These are phyloP conservation scores for Cygnus olor DNA, from an alignment of 2,797 vertebrate genomes.

Conservation along the genomic window DNA sequence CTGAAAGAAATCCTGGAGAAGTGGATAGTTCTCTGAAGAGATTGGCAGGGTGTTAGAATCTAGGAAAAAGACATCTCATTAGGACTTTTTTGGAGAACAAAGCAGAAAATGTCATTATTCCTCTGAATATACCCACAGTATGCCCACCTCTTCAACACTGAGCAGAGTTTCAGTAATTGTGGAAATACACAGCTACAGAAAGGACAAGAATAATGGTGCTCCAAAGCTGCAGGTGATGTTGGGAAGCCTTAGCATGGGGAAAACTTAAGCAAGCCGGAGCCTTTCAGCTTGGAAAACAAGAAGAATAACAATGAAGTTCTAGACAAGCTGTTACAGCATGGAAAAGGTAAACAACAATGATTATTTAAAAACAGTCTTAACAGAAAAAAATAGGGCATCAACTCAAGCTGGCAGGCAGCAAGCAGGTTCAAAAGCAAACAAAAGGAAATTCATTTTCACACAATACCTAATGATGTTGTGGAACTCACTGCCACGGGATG, in stretches of 20 bases:
- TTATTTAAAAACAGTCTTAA: conserved; percentile 46
- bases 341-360: conserved; percentile 44
- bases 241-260: neutral
- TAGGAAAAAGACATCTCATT: neutral
- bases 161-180: neutral
- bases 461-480: conserved; percentile 64
- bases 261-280: neutral
- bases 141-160: neutral
- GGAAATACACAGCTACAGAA: neutral
- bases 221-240: neutral
- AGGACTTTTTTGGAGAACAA: neutral
- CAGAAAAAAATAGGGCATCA: conserved; percentile 48
- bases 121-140: neutral
- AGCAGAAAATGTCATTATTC: neutral
- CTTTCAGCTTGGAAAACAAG: conserved; percentile 18
- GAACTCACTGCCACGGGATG: conserved; percentile 61
- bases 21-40: neutral
- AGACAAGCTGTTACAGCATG: conserved; percentile 25
- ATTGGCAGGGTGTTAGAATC: neutral
- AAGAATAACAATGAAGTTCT: neutral
- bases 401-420: conserved; percentile 48
- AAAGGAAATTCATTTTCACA: conserved; percentile 65
- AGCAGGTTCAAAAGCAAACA: conserved; percentile 35
- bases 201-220: neutral
- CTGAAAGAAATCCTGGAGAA: neutral